These are phyloP conservation scores for Morpho helenor DNA, from an alignment of 2,888 invertebrate genomes.

Conservation along the genomic window DNA sequence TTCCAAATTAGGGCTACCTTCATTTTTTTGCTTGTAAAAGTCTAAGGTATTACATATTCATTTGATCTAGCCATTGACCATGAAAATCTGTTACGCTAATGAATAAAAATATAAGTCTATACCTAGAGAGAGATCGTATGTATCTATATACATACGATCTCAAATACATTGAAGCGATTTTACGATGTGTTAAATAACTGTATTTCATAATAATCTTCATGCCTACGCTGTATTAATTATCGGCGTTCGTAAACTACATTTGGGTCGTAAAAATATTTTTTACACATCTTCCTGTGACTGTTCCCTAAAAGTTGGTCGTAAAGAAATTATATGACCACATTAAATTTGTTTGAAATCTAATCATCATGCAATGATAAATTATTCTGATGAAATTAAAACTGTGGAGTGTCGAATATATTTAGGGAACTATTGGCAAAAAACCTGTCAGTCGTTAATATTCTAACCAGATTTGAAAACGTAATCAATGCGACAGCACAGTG, in stretches of 20 bases:
- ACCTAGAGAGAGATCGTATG: no score
- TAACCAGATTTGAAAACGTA: constrained; percentile 22
- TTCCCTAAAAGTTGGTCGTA: constrained; percentile 1
- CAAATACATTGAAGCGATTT: no score
- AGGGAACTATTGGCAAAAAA: constrained; percentile 23
- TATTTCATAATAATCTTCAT: no score
- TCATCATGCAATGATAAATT: not conserved
- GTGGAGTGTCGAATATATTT: constrained; percentile 26
- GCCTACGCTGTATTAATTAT: not conserved
- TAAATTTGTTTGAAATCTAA: constrained; percentile 6
- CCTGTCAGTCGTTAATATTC: constrained; percentile 11
- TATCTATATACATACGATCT: no score
- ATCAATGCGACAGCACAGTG: constrained; percentile 30
- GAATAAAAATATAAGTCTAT: no score
- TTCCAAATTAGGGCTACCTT: no score
- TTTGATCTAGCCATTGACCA: no score
- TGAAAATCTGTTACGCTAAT: no score
- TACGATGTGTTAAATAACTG: no score
- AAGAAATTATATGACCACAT: not conserved
- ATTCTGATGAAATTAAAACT: not conserved
- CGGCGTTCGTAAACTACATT: constrained; percentile 1
- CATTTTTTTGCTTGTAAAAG: no score
- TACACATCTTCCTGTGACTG: not conserved
- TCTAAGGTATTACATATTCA: no score
- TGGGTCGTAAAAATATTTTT: constrained; percentile 1